phyloP scores from a whole-genome alignment of 2,797 vertebrate species.

The Sebastolobus alascanus region DNA sequence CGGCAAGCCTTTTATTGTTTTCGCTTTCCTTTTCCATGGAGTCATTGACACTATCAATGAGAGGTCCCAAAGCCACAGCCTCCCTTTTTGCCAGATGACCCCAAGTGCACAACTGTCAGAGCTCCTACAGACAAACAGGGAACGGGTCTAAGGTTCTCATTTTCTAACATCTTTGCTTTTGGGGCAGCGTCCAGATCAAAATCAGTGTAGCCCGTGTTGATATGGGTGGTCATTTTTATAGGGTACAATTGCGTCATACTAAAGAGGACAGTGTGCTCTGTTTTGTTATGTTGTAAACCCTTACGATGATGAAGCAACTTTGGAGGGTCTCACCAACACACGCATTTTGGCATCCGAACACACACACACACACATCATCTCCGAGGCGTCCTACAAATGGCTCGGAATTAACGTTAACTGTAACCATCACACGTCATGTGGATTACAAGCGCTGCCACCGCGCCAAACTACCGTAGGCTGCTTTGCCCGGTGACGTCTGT shows the following conservation, averaged over 20 bases:
- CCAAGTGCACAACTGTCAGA: constrained; percentile 53
- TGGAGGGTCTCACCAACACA: constrained; percentile 32
- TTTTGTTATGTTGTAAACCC: constrained; percentile 22
- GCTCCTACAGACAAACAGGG: constrained; percentile 45
- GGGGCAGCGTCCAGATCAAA: constrained; percentile 38
- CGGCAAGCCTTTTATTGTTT: constrained; percentile 73
- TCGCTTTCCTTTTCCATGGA: constrained; percentile 77
- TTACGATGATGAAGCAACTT: constrained; percentile 35
- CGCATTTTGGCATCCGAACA: constrained; percentile 59
- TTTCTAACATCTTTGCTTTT: constrained; percentile 37
- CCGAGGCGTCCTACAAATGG: constrained; percentile 40
- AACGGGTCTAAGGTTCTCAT: constrained; percentile 33
- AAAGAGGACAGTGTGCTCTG: constrained; percentile 16
- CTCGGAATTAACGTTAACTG: constrained; percentile 60
- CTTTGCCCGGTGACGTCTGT: constrained; percentile 57
- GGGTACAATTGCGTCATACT: constrained; percentile 30
- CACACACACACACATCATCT: constrained; percentile 61
- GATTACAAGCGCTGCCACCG: constrained; percentile 44
- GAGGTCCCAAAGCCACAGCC: constrained; percentile 62
- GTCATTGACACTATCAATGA: constrained; percentile 73
- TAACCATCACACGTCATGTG: constrained; percentile 59
- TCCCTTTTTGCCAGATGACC: constrained; percentile 67
- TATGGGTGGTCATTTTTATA: constrained; percentile 40
- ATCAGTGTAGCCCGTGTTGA: constrained; percentile 27
- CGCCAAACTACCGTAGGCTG: constrained; percentile 45